Percentiles rank a stretch among this genome's conserved stretches.
Conservation (phyloP, 2,113 vertebrate genomes). For the Callaeas wilsoni region DNA sequence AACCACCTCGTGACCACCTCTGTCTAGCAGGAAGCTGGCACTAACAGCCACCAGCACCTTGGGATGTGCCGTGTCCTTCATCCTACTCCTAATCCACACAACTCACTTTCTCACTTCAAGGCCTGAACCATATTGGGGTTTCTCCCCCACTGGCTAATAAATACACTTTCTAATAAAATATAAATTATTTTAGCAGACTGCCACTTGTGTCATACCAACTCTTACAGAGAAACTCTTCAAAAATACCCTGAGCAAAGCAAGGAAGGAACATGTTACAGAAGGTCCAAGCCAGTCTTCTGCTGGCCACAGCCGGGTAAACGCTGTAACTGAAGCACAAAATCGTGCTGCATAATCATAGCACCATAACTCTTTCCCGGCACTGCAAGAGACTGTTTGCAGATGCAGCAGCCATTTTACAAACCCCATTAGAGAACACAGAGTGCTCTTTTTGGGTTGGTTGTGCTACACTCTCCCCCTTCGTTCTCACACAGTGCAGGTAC, state of each 20-base stretch:
- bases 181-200: not conserved
- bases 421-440: not conserved
- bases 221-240: not conserved
- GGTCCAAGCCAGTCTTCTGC: not conserved
- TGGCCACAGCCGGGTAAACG: not conserved
- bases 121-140: not conserved
- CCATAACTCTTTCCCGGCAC: not conserved
- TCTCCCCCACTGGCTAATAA: not conserved
- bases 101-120: not conserved
- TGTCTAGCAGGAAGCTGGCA: not conserved
- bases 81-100: not conserved
- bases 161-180: not conserved
- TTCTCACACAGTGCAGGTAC: not conserved
- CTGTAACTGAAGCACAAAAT: not conserved
- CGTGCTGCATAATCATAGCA: not conserved
- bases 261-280: not conserved
- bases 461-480: not conserved
- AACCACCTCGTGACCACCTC: not conserved
- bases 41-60: not conserved
- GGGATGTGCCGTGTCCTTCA: not conserved
- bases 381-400: not conserved
- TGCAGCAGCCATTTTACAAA: not conserved
- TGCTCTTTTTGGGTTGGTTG: not conserved
- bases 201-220: not conserved
- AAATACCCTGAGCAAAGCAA: not conserved